phyloP scores from a whole-genome alignment of 2,888 invertebrate genomes.

The Himalopsyche japonica region DNA sequence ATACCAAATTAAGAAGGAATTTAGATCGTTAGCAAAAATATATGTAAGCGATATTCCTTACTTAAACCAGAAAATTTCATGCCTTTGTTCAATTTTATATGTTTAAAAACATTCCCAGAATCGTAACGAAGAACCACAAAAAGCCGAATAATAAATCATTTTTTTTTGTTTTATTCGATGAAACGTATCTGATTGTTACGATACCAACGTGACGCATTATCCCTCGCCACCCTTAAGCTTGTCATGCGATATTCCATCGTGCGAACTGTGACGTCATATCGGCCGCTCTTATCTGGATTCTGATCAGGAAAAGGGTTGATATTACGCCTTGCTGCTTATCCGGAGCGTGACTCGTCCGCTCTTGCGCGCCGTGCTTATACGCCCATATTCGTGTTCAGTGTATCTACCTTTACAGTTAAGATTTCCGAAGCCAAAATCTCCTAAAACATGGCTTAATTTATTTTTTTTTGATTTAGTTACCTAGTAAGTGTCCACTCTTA shows the following conservation, averaged over 20 bases:
- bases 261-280: not conserved
- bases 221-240: not conserved
- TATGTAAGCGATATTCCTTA: no score
- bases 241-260: not conserved
- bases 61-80: no score
- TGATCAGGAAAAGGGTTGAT: conserved; percentile 35
- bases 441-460: no score
- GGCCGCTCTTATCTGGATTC: conserved; percentile 33
- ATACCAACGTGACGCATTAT: not conserved
- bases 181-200: not conserved
- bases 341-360: not conserved
- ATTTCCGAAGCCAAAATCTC: no score
- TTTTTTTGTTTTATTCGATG: not conserved
- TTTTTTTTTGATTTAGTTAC: no score
- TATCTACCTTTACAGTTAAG: not conserved
- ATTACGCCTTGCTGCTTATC: conserved; percentile 9
- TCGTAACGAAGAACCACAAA: no score
- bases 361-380: conserved; percentile 2
- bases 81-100: no score
- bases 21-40: no score
- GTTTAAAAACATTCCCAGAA: no score
- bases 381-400: not conserved
- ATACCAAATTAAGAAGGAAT: no score
- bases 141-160: no score
- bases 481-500: no score